Conservation (phyloP, 2,888 invertebrate species). For the Chelonus formosanus region DNA sequence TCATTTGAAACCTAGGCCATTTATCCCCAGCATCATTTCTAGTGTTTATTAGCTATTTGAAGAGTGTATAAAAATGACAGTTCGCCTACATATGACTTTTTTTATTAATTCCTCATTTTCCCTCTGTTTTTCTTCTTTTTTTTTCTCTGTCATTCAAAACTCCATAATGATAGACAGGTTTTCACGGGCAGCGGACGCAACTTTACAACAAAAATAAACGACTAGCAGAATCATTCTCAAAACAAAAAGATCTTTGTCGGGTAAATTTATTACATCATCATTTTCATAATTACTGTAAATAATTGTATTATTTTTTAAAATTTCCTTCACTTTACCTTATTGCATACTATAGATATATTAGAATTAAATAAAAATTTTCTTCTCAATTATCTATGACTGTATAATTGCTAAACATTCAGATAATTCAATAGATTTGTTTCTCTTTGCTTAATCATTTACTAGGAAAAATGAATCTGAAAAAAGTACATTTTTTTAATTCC, state of each 20-base stretch:
- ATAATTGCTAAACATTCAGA: no score
- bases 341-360: not conserved
- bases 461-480: no score
- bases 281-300: conserved; percentile 16
- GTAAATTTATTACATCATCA: conserved; percentile 21
- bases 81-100: conserved; percentile 20
- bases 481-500: no score
- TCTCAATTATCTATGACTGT: conserved; percentile 1
- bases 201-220: conserved; percentile 31
- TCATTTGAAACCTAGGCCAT: conserved; percentile 30
- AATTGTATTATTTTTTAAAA: conserved; percentile 8
- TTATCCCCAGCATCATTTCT: conserved; percentile 45
- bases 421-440: no score
- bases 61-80: conserved; percentile 13
- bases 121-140: conserved; percentile 3
- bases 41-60: conserved; percentile 21
- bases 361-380: not conserved
- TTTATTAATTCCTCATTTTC: not conserved
- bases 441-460: no score
- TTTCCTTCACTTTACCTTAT: not conserved
- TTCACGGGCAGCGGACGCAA: conserved; percentile 32
- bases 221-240: conserved; percentile 4
- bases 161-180: conserved; percentile 38
- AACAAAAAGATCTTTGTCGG: not conserved
- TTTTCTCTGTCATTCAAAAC: not conserved